A percentile compares a stretch with the other conserved stretches of the same genome.
phyloP scores from a whole-genome alignment of 2,888 invertebrate genomes.

The Nineta flava region DNA sequence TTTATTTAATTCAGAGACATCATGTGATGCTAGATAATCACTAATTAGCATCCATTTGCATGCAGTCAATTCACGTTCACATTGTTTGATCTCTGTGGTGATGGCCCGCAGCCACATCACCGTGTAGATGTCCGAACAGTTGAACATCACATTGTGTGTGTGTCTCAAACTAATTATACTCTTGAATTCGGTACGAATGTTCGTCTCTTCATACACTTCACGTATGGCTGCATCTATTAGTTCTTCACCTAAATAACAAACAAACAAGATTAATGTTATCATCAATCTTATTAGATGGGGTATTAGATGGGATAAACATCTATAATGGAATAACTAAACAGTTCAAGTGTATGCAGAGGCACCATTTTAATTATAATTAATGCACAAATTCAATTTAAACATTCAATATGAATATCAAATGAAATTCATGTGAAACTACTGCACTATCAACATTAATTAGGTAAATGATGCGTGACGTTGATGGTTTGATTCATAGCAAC shows the following conservation, averaged over 20 bases:
- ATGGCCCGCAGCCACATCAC: conserved; percentile 56
- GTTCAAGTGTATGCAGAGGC: too few relatives aligned
- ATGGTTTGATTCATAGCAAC: too few relatives aligned
- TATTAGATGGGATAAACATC: too few relatives aligned
- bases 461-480: too few relatives aligned
- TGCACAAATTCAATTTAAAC: too few relatives aligned
- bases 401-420: too few relatives aligned
- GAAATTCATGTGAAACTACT: too few relatives aligned
- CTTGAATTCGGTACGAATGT: conserved; percentile 57
- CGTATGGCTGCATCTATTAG: conserved; percentile 65
- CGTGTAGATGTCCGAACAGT: conserved; percentile 76
- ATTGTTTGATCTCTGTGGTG: conserved; percentile 44
- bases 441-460: too few relatives aligned
- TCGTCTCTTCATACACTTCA: conserved; percentile 85
- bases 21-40: conserved; percentile 51
- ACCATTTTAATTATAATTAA: too few relatives aligned
- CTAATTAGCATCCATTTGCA: conserved; percentile 71
- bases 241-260: conserved; percentile 52
- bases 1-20: conserved; percentile 56
- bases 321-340: too few relatives aligned
- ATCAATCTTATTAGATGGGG: too few relatives aligned
- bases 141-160: conserved; percentile 56
- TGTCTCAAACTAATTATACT: conserved; percentile 66
- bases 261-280: conserved; percentile 15
- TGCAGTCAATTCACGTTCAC: conserved; percentile 60